Evolutionary conservation across 2,888 invertebrate species (phyloP).

Genomic region (Zeuzera pyrina): DNA sequence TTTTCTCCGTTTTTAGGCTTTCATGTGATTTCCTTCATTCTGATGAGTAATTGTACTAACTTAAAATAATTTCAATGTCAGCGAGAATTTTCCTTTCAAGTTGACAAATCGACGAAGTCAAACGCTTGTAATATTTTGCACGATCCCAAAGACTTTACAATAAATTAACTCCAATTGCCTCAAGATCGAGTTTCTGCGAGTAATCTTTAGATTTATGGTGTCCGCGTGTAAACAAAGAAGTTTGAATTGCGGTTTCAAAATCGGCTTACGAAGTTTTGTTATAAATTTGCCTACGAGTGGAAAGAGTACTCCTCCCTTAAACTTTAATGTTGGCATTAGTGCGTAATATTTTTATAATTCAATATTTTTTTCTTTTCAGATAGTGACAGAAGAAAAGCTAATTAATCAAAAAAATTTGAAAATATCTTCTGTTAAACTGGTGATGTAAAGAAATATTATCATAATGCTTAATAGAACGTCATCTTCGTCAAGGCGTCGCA

Average conservation of each 20-base stretch:
- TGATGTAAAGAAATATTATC: conserved; percentile 7
- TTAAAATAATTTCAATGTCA: too few species aligned
- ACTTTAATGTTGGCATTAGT: conserved; percentile 8
- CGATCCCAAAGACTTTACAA: conserved; percentile 8
- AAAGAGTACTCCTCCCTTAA: conserved; percentile 14
- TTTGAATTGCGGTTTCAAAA: conserved; percentile 29
- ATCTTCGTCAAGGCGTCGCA: conserved; percentile 77
- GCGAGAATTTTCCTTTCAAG: too few species aligned
- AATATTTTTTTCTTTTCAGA: too few species aligned
- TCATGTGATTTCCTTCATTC: too few species aligned
- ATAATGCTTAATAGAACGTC: conserved; percentile 77
- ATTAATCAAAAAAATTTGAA: too few species aligned
- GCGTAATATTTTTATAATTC: too few species aligned
- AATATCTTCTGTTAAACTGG: too few species aligned
- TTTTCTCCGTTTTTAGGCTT: too few species aligned
- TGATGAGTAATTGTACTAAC: too few species aligned
- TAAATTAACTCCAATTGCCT: conserved; percentile 12
- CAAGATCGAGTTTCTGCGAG: conserved; percentile 13
- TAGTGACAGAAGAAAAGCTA: too few species aligned
- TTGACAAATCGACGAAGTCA: conserved; percentile 1
- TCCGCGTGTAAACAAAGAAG: conserved; percentile 29
- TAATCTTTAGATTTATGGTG: conserved; percentile 25
- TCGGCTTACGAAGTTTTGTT: conserved; percentile 26
- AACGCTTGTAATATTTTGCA: conserved; percentile 10
- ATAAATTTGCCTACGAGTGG: conserved; percentile 18